Base-by-base conservation (phyloP, 2,888 invertebrate genomes). In the Callinectes sapidus region DNA sequence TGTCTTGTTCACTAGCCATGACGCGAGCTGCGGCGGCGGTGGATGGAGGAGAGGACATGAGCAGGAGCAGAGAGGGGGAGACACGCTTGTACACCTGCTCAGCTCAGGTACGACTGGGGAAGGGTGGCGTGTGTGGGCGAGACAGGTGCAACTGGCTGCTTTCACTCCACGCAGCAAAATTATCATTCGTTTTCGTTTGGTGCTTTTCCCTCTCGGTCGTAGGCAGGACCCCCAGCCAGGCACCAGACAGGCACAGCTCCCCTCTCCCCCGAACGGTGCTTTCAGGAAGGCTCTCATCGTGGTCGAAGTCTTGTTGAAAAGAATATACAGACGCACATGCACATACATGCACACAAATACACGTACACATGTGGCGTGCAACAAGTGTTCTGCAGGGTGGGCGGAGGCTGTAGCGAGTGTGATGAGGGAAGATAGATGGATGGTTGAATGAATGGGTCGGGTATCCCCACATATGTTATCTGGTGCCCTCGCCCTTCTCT, bases 361-460 rank as follows among this genome's bases (percentile, higher is more conserved):
- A 42, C n/a, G n/a, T 54, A 87, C 32, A 55, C 55, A 54, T 28
- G 87, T 18, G 87, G 87, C 35, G 87, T 87, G 87, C 35, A 54
- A 87, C 48, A 87, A 87, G 54, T 89, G 55, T 61, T 87, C 8
- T 89, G 54, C 28, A 32, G 14, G 32, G 61, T 10, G 89, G 89
- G n/a, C 32, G 18, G 81, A 18, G 55, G 81, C 48, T 61, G 71
- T 86, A 61, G 61, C 16, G 91, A 55, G 91, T 90, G 66, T 90
- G 42, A 54, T 86, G 66, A 54, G 91, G 55, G 87, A 66, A 39
- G 61, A 39, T 91, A 32, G 28, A 32, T 90, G 66, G 85, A 28
- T 61, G 42, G 2, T 10, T 89, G 86, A 61, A 39, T 54, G 61
- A 89, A 89, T 85, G 92, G 71, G 55, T 88, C 81, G 35, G 54